Evolutionary conservation across 2,888 invertebrate species (phyloP).

Genomic region (Congeria kusceri): DNA sequence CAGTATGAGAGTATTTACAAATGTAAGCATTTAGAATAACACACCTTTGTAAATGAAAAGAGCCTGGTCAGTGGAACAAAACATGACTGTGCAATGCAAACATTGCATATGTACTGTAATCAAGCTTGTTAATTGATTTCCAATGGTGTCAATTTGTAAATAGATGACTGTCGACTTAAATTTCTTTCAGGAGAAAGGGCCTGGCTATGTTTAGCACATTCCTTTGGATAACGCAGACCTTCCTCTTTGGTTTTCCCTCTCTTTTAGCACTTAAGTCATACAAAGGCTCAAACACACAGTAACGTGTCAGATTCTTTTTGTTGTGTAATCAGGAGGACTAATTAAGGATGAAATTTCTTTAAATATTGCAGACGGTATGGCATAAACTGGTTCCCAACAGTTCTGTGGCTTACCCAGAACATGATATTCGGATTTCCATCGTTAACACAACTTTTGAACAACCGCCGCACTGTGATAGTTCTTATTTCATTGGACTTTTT

Average conservation of each 20-base stretch:
- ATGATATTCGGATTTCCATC: constrained; percentile 74
- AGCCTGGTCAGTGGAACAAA: too few species aligned
- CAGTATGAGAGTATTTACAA: too few species aligned
- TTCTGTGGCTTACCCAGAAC: constrained; percentile 71
- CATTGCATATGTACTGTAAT: too few species aligned
- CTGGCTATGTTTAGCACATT: constrained; percentile 60
- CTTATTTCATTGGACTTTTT: constrained; percentile 2
- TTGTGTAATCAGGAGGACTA: not conserved
- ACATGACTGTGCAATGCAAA: too few species aligned
- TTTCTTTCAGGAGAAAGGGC: constrained; percentile 60
- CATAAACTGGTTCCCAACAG: constrained; percentile 60
- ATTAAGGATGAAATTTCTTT: not conserved
- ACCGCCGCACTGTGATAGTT: not conserved
- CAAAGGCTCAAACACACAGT: constrained; percentile 28
- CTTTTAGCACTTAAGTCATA: constrained; percentile 60
- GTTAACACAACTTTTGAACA: constrained; percentile 52
- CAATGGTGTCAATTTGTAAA: too few species aligned
- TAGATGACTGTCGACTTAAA: too few species aligned
- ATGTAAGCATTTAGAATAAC: too few species aligned
- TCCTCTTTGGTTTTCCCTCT: constrained; percentile 73
- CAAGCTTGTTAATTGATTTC: too few species aligned
- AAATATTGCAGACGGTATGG: constrained; percentile 58
- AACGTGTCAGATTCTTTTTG: not conserved
- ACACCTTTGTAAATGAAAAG: too few species aligned
- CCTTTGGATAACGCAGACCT: constrained; percentile 72